These are phyloP conservation scores for Echiichthys vipera DNA, from an alignment of 2,797 vertebrate genomes.

Conservation along the genomic window DNA sequence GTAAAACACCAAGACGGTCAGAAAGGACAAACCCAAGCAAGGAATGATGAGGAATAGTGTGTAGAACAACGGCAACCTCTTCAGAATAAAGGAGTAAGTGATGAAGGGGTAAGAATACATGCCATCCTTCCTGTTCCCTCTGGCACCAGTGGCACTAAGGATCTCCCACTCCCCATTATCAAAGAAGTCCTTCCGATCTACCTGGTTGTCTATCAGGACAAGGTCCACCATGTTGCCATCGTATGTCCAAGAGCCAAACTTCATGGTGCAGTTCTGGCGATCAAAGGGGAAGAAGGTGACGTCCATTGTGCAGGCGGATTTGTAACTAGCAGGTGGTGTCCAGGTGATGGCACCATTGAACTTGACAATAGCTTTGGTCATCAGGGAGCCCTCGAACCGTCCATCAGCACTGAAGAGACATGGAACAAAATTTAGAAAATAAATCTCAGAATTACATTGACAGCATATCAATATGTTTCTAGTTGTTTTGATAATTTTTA, in stretches of 20 bases:
- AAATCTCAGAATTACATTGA: not conserved
- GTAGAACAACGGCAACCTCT: slow-evolving; percentile 95
- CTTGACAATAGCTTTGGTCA: slow-evolving; percentile 95
- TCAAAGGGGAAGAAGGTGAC: slow-evolving; percentile 98
- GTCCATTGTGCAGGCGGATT: slow-evolving; percentile 97
- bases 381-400: slow-evolving; percentile 94
- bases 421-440: not conserved
- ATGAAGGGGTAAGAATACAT: slow-evolving; percentile 91
- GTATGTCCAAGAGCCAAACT: slow-evolving; percentile 98
- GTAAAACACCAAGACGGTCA: slow-evolving; percentile 97
- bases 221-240: slow-evolving; percentile 96
- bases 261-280: slow-evolving; percentile 98
- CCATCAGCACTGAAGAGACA: slow-evolving; percentile 90
- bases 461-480: not conserved
- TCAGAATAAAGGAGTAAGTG: slow-evolving; percentile 95
- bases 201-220: slow-evolving; percentile 90
- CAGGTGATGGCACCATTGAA: slow-evolving; percentile 90
- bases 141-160: slow-evolving; percentile 91
- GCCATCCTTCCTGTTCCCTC: slow-evolving; percentile 89
- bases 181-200: slow-evolving; percentile 96
- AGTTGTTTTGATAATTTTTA: not conserved
- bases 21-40: slow-evolving; percentile 94
- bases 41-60: slow-evolving; percentile 97
- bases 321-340: slow-evolving; percentile 96
- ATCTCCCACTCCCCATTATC: slow-evolving; percentile 99